Base-by-base conservation (phyloP, 2,888 invertebrate genomes). In the Lasioglossum marginatum region DNA sequence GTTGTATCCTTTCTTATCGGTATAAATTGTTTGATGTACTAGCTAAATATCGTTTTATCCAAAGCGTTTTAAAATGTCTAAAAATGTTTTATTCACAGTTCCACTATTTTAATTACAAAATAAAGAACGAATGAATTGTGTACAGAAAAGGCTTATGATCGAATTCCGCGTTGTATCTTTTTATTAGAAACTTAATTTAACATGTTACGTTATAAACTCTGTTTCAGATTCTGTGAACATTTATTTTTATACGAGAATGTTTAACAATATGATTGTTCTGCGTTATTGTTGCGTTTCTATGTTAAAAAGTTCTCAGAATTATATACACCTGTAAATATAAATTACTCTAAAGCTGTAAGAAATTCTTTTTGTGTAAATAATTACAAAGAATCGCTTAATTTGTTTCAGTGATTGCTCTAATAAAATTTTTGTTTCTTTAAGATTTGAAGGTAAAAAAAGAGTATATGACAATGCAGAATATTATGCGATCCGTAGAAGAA, bases 401-500 rank as follows among this genome's bases (percentile, higher is more conserved):
- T 8, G 43, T 31, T 31, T 31, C 63, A 63, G 5, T 6, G 1
- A 31, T 63, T 3, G 63, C 16, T 8, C 0, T 79, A 40, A 34
- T 60, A 37, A 48, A 68, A 40, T 37, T 10, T 70, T 70, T 52
- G 19, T 57, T 84, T 48, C n/a, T 82, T 79, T 19, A 73, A 86
- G 86, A 60, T 68, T 16, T 10, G 12, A n/a, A 43, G 40, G 23
- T 74, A 72, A 19, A 52, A 75, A 73, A 71, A n/a, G 45, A 73
- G 73, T 68, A 79, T 79, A 45, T 34, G 37, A 87, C 37, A 43
- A 97, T 96, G 95, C 93, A 94, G 60, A 96, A 96, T 89, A 96
- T 97, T 27, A 95, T 96, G 92, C 96, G 96, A 87, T 95, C 95
- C 66, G 94, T 97, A 43, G 96, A 97, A 88, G 96, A 96, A 82